Evolutionary conservation across 2,888 invertebrate species (phyloP).

Genomic region (Rotaria socialis): DNA sequence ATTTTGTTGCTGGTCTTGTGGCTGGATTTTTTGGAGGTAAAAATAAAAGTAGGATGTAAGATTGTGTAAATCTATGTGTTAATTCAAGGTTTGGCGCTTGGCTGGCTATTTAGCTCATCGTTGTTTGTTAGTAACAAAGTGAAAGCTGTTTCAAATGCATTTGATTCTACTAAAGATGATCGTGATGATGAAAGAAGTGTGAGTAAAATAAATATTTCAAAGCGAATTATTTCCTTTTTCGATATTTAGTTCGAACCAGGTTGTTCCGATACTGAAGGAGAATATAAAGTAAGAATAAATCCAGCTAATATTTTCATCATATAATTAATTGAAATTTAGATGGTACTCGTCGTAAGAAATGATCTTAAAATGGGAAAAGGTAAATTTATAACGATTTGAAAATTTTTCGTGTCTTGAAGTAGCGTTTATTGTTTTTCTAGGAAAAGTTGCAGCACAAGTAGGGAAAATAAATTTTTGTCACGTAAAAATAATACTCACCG

Average conservation of each 20-base stretch:
- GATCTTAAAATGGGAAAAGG: slow-evolving; percentile 85
- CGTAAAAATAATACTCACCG: too few relatives aligned
- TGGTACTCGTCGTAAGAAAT: slow-evolving; percentile 78
- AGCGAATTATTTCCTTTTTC: too few relatives aligned
- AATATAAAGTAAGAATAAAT: background rate
- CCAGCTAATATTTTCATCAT: background rate
- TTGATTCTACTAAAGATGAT: background rate
- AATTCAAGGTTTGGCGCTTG: background rate
- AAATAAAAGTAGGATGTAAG: background rate
- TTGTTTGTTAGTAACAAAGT: background rate
- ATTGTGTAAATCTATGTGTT: background rate
- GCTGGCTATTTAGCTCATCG: slow-evolving; percentile 5
- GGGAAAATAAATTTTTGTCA: background rate
- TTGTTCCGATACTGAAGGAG: background rate
- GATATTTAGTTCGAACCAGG: background rate
- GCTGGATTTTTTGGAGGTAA: slow-evolving; percentile 30
- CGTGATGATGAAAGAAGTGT: slow-evolving; percentile 8
- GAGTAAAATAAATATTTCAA: too few relatives aligned
- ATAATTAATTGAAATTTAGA: slow-evolving; percentile 61
- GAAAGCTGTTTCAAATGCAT: background rate
- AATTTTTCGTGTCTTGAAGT: too few relatives aligned
- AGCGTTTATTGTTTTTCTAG: background rate
- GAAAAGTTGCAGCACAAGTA: slow-evolving; percentile 82
- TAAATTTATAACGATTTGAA: slow-evolving; percentile 53
- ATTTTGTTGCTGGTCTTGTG: background rate